Conservation (phyloP, 2,797 vertebrate genomes). For the Scleropages formosus region DNA sequence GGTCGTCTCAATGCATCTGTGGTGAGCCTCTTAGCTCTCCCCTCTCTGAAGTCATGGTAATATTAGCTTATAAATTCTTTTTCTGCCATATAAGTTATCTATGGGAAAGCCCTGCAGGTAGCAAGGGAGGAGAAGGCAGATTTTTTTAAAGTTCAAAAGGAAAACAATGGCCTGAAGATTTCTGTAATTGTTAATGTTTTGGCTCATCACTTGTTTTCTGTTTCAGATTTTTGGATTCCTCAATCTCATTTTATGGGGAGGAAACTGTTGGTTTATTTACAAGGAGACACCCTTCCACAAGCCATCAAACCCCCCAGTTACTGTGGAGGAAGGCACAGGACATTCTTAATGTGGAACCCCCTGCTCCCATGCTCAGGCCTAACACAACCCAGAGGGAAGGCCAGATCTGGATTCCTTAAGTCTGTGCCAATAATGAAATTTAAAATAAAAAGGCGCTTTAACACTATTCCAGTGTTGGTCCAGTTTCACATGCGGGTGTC, state of each 20-base stretch:
- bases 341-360: conserved; percentile 45
- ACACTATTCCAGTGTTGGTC: neutral
- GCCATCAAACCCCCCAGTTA: conserved; percentile 53
- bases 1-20: conserved; percentile 91
- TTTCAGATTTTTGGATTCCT: conserved; percentile 86
- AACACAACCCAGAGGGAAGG: conserved; percentile 37
- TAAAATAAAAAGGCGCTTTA: conserved; percentile 19
- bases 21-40: conserved; percentile 66
- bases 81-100: too few relatives aligned
- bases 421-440: conserved; percentile 38
- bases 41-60: too few relatives aligned
- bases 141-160: too few relatives aligned
- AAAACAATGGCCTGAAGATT: too few relatives aligned
- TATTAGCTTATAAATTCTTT: too few relatives aligned
- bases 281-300: conserved; percentile 87
- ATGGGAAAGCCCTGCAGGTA: too few relatives aligned
- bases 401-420: conserved; percentile 42
- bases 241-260: conserved; percentile 88
- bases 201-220: neutral
- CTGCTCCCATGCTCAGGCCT: conserved; percentile 27
- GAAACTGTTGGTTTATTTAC: conserved; percentile 94
- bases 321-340: conserved; percentile 68
- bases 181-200: too few relatives aligned
- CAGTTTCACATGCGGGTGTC: conserved; percentile 24
- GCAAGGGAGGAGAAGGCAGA: too few relatives aligned